Evolutionary conservation across 1,140 invertebrate genomes (phyloP).

Genomic region (Lasioglossum albipes): DNA sequence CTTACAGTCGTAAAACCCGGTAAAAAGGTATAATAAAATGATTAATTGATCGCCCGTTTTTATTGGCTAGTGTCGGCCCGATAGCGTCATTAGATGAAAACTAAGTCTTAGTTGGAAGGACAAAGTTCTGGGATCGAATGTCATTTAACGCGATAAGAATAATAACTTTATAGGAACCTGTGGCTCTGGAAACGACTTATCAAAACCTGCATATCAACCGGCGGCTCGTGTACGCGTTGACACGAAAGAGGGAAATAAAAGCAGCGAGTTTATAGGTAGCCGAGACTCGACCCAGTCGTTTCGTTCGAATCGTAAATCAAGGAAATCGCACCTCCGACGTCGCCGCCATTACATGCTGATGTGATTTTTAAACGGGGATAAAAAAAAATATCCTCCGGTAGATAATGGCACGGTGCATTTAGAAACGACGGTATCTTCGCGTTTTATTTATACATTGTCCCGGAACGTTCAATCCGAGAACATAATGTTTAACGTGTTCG

Average conservation of each 20-base stretch:
- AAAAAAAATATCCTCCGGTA: neutral
- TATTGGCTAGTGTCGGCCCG: too few relatives aligned
- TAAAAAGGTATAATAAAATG: too few relatives aligned
- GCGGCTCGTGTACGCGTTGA: slow-evolving; percentile 63
- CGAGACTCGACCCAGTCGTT: slow-evolving; percentile 44
- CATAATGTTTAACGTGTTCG: too few relatives aligned
- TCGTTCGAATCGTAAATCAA: slow-evolving; percentile 67
- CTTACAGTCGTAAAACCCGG: too few relatives aligned
- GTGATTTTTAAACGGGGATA: slow-evolving; percentile 29
- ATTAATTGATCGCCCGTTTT: too few relatives aligned
- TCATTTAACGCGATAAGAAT: slow-evolving; percentile 66
- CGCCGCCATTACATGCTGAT: slow-evolving; percentile 29
- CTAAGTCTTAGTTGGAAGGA: too few relatives aligned
- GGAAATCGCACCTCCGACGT: slow-evolving; percentile 27
- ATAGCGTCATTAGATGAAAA: too few relatives aligned
- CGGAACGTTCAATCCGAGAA: too few relatives aligned
- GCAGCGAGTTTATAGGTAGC: slow-evolving; percentile 48
- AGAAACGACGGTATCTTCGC: too few relatives aligned
- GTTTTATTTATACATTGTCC: too few relatives aligned
- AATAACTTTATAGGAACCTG: slow-evolving; percentile 76
- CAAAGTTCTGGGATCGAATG: too few relatives aligned
- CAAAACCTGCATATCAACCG: slow-evolving; percentile 66
- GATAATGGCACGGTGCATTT: too few relatives aligned
- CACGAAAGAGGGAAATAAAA: slow-evolving; percentile 73
- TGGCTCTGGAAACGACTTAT: slow-evolving; percentile 66